These are phyloP conservation scores for Branchinecta lynchi DNA, from an alignment of 1,140 invertebrate species.

Conservation along the genomic window DNA sequence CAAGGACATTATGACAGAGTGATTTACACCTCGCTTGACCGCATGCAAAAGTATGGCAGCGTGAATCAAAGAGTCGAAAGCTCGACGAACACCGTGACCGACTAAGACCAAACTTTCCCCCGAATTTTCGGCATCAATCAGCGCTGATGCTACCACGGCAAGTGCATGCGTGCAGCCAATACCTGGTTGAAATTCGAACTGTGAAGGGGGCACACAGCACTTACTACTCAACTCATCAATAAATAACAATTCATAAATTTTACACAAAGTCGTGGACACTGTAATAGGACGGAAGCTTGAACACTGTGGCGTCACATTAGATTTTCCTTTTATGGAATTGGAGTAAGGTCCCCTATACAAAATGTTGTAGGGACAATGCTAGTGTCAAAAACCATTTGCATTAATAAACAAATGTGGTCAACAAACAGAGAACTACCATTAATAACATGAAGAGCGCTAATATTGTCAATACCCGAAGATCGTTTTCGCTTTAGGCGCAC, in stretches of 20 bases:
- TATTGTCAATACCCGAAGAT: conserved; percentile 4
- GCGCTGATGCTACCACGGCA: too few species aligned
- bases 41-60: too few species aligned
- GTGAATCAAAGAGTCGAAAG: too few species aligned
- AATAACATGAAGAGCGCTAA: background rate
- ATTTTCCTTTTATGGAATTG: conserved; percentile 1
- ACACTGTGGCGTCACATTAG: background rate
- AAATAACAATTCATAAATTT: conserved; percentile 1
- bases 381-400: background rate
- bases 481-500: background rate
- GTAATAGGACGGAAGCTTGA: conserved; percentile 2
- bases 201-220: background rate
- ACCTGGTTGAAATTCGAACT: too few species aligned
- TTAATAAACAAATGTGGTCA: conserved; percentile 8
- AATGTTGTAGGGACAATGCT: background rate
- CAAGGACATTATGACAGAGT: too few species aligned
- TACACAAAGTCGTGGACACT: background rate
- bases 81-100: too few species aligned
- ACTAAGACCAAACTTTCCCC: too few species aligned
- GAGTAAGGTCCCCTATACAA: background rate
- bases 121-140: too few species aligned
- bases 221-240: background rate
- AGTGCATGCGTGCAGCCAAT: too few species aligned
- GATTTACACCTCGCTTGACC: too few species aligned
- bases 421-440: background rate